Base-by-base conservation (phyloP, 2,113 vertebrate genomes). In the Sorex araneus region DNA sequence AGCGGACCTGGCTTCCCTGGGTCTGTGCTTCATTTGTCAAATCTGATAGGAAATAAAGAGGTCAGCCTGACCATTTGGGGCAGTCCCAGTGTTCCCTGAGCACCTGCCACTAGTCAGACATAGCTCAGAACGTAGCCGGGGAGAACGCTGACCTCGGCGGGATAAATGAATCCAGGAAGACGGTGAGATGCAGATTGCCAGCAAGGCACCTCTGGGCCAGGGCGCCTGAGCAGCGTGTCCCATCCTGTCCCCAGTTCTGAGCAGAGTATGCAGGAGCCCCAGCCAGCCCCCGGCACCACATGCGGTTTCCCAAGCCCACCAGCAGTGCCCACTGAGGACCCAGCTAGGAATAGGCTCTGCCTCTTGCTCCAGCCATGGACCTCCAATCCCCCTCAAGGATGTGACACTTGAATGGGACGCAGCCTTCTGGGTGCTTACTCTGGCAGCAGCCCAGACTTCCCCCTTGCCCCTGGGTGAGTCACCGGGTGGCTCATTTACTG, bases 181-280 rank as follows among this genome's bases (percentile, higher is more conserved):
- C 40, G 70, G 47, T 13, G 27, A 85, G 92, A 30, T 36, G 83
- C 64, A 34, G 18, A 77, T 43, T 93, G 66, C 73, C 63, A 75
- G 54, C 16, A 45, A 54, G 73, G 69, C 63, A 36, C 43, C 89
- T 82, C 70, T 67, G 77, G 57, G 50, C 7, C 64, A 27, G 81
- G 67, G 36, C 15, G 18, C 34, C 50, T 60, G 34, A 36, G 30
- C 34, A 15, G 8, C 18, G 7, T 40, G 40, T 50, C 47, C 47
- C 19, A 60, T 23, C 23, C 57, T 21, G 57, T 60, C 57, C 54
- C 40, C 40, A 40, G 7, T 40, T 40, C 40, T 40, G 40, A 40
- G 40, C 40, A 40, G 57, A 60, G 57, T 21, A 60, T 60, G 57
- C 57, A 60, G 57, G 57, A 23, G 54, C 19, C 57, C 47, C 47